Percentiles rank a stretch among this genome's conserved stretches.
phyloP scores from a whole-genome alignment of 2,888 invertebrate species.

The Ochlodes sylvanus region DNA sequence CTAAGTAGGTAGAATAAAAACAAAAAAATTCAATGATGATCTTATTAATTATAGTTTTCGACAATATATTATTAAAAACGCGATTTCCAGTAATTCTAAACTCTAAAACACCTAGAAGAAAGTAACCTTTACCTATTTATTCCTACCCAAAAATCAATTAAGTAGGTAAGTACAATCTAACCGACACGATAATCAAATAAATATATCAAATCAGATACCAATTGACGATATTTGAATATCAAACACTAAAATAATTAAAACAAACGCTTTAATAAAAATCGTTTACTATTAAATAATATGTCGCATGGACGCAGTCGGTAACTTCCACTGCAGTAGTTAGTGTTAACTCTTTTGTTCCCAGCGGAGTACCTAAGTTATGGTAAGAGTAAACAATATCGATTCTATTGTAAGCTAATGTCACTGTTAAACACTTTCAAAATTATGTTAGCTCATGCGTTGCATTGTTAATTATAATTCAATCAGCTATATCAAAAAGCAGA shows the following conservation, averaged over 20 bases:
- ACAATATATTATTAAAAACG: not conserved
- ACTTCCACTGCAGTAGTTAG: slow-evolving; percentile 12
- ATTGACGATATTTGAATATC: too few species aligned
- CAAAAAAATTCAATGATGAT: too few species aligned
- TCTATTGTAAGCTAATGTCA: not conserved
- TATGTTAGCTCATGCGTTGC: not conserved
- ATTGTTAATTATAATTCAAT: not conserved
- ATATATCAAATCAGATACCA: too few species aligned
- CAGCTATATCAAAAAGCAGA: slow-evolving; percentile 8
- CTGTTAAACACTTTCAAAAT: not conserved
- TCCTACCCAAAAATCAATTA: too few species aligned
- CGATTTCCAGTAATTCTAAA: not conserved
- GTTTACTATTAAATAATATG: not conserved
- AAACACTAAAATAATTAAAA: too few species aligned
- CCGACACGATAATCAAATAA: too few species aligned
- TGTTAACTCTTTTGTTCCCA: slow-evolving; percentile 17
- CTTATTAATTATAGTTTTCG: too few species aligned
- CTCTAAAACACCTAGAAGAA: too few species aligned
- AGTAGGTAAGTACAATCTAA: too few species aligned
- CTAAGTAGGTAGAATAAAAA: too few species aligned
- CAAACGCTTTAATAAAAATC: too few species aligned
- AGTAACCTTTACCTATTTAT: too few species aligned
- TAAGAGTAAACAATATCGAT: slow-evolving; percentile 12
- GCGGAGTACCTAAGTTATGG: not conserved
- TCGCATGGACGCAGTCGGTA: slow-evolving; percentile 6